Evolutionary conservation across 2,888 invertebrate species (phyloP).

Genomic region (Anorthoa munda): DNA sequence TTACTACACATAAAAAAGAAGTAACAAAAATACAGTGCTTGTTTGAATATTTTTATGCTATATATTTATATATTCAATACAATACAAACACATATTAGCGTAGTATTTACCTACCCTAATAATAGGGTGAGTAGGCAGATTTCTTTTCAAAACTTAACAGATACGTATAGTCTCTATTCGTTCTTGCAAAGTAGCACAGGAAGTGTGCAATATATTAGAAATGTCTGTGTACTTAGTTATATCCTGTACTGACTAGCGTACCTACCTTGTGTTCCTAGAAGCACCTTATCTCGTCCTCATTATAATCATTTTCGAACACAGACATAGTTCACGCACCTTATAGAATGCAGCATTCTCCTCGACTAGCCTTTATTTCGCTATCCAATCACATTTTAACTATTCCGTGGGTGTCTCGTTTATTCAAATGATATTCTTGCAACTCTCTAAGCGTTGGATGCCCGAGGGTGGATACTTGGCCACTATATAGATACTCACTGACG

Average conservation of each 20-base stretch:
- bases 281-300: conserved; percentile 23
- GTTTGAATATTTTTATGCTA: not conserved
- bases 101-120: too few relatives aligned
- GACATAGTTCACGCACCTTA: conserved; percentile 12
- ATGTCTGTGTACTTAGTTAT: conserved; percentile 20
- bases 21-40: not conserved
- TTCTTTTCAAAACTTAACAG: not conserved
- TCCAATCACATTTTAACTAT: conserved; percentile 57
- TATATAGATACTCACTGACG: conserved; percentile 47
- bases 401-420: conserved; percentile 61
- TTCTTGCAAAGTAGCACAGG: conserved; percentile 27
- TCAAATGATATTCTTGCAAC: conserved; percentile 63
- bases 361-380: conserved; percentile 46
- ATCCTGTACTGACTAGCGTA: conserved; percentile 26
- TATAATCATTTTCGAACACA: conserved; percentile 26
- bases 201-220: conserved; percentile 52
- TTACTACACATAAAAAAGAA: too few relatives aligned
- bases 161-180: not conserved
- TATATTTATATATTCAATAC: too few relatives aligned
- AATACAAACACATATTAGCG: not conserved
- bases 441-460: conserved; percentile 59
- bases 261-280: conserved; percentile 19
- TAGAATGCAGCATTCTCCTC: conserved; percentile 19
- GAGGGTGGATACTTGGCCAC: conserved; percentile 43
- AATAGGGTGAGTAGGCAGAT: too few relatives aligned